Base-by-base conservation (phyloP, 2,888 invertebrate genomes). In the Oxytorus armatus region DNA sequence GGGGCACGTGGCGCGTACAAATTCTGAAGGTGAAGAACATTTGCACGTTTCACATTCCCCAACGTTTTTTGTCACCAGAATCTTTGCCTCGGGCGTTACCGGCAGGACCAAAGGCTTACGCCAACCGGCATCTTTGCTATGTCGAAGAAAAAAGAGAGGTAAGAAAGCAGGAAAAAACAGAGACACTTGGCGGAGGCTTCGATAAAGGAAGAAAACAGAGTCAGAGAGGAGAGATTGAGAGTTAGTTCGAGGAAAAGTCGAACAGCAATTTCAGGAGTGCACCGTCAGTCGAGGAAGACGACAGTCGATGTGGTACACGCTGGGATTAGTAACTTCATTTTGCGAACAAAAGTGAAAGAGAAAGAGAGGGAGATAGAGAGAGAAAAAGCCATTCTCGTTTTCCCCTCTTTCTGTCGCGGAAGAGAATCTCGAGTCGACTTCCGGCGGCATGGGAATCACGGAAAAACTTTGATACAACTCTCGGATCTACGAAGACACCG, bases 221-320 rank as follows among this genome's bases (percentile, higher is more conserved):
- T 39, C 18, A 47, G 21, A 63, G 53, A 44, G 29, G 23, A 61
- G 25, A 75, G 39, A 36, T 14, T 2, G 42, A 53, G 21, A 53
- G 53, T 63, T 29, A 73, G 42, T 77, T 63, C 21, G 61, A 55
- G 25, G 68, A 81, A 69, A 76, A 80, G 77, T 65, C 59, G 69
- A 81, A 73, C 33, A 55, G 80, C 79, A 80, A 82, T 83, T 83
- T 77, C 25, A 11, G 25, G 25, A 53, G 53, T 53, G 53, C 55
- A 55, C n/a, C 49, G 49, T 39, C 53, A 16, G 53, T 47, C 11
- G 42, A 18, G 18, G 14, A 10, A n/a, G 42, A 11, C 53, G 29
- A 11, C 21, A 47, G 57, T 63, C 57, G n/a, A 65, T 63, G 63
- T 51, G n/a, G 66, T 36, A 36, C 25, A 39, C 53, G 29, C 36